These are phyloP conservation scores for Phragmatobia fuliginosa DNA, from an alignment of 2,888 invertebrate genomes.

Conservation along the genomic window DNA sequence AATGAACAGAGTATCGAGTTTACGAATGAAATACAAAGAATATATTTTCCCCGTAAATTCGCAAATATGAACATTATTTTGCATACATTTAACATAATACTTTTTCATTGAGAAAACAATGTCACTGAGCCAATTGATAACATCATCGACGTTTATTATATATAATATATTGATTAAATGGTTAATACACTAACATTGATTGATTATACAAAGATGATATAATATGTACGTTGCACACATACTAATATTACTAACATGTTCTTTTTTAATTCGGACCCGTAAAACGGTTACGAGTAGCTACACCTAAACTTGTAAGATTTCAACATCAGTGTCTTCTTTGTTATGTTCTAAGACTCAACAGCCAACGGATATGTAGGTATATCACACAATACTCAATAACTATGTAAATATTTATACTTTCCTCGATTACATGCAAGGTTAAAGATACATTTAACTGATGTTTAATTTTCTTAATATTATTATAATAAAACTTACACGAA, in stretches of 20 bases:
- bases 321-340: slow-evolving; percentile 11
- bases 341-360: slow-evolving; percentile 28
- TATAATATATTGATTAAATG: slow-evolving; percentile 25
- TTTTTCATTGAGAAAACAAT: slow-evolving; percentile 6
- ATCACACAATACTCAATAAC: slow-evolving; percentile 46
- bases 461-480: slow-evolving; percentile 18
- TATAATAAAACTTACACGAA: slow-evolving; percentile 24
- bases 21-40: neutral
- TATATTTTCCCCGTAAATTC: neutral
- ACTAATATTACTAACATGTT: slow-evolving; percentile 25
- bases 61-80: neutral
- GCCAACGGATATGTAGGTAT: slow-evolving; percentile 55
- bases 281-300: slow-evolving; percentile 22
- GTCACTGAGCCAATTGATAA: slow-evolving; percentile 8
- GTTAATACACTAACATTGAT: slow-evolving; percentile 25
- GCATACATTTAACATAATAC: neutral
- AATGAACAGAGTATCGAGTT: neutral
- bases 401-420: neutral
- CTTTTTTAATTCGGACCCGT: slow-evolving; percentile 41
- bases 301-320: slow-evolving; percentile 17
- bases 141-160: slow-evolving; percentile 28
- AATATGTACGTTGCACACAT: slow-evolving; percentile 25
- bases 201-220: slow-evolving; percentile 8
- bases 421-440: neutral
- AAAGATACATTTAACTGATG: neutral